These are phyloP conservation scores for Pipistrellus nathusii DNA, from an alignment of 2,797 vertebrate genomes.

Conservation along the genomic window DNA sequence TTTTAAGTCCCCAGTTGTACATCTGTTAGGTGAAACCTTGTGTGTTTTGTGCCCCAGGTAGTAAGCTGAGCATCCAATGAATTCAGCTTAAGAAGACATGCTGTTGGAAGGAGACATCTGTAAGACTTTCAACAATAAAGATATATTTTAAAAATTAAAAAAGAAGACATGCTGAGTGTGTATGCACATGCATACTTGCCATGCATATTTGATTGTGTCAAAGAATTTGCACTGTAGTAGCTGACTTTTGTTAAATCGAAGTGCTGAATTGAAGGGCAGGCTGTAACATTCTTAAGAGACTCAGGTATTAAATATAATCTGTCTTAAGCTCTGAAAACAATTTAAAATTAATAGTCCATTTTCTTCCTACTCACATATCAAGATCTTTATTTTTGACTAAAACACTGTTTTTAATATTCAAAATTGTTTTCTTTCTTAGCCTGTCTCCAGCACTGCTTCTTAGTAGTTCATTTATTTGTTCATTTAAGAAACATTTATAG, in stretches of 20 bases:
- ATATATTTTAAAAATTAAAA: no score
- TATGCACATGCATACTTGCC: background rate
- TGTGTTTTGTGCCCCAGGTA: background rate
- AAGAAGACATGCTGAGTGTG: background rate
- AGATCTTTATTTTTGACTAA: constrained; percentile 28
- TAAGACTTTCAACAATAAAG: no score
- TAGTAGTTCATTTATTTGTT: constrained; percentile 3
- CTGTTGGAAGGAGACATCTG: no score
- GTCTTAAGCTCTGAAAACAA: constrained; percentile 21
- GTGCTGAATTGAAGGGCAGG: background rate
- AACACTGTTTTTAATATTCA: constrained; percentile 4
- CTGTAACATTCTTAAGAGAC: background rate
- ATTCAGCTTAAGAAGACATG: constrained; percentile 15
- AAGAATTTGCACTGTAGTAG: background rate
- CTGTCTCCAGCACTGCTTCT: background rate
- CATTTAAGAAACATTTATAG: background rate
- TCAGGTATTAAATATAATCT: constrained; percentile 18
- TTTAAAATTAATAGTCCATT: background rate
- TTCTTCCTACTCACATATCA: background rate
- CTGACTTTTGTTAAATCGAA: constrained; percentile 19
- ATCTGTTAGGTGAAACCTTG: constrained; percentile 39
- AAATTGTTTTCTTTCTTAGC: constrained; percentile 21
- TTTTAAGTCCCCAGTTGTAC: constrained; percentile 42
- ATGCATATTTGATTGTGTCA: background rate
- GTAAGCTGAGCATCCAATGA: background rate